A percentile compares a stretch with the other conserved stretches of the same genome.
Evolutionary conservation across 2,113 vertebrate genomes (phyloP).

Genomic region (Callithrix jacchus): DNA sequence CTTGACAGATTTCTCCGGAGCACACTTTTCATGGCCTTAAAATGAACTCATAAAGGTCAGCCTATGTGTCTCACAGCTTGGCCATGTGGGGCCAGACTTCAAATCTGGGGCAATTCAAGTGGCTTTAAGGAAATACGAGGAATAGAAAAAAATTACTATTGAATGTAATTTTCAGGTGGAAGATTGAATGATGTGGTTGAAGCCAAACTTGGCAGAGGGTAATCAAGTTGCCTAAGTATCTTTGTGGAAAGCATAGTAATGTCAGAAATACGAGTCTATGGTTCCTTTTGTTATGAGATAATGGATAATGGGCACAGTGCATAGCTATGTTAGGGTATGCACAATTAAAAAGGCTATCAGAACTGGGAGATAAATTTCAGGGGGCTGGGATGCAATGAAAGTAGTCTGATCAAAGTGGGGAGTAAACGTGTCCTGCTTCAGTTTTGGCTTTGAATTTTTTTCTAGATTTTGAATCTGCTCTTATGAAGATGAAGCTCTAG

Average conservation of each 20-base stretch:
- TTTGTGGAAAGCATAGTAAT: background rate
- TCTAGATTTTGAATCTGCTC: background rate
- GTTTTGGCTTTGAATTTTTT: conserved; percentile 6
- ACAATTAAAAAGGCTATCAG: background rate
- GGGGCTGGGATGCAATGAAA: background rate
- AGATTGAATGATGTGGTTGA: background rate
- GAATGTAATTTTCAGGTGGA: background rate
- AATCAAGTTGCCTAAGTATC: background rate
- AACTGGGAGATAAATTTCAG: background rate
- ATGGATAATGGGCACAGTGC: background rate
- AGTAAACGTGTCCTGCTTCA: background rate
- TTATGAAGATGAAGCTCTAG: background rate
- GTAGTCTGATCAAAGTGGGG: background rate
- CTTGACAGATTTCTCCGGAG: background rate
- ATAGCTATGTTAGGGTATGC: background rate
- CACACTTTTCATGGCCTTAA: background rate
- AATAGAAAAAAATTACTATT: background rate
- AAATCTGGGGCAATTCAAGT: background rate
- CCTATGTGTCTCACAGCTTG: background rate
- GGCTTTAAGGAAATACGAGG: background rate
- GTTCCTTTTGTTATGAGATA: background rate
- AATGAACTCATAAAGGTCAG: background rate
- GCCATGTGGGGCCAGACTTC: background rate
- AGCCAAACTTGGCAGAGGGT: background rate
- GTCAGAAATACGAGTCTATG: background rate